phyloP scores from a whole-genome alignment of 1,140 invertebrate species.

The Agrypnia vestita region DNA sequence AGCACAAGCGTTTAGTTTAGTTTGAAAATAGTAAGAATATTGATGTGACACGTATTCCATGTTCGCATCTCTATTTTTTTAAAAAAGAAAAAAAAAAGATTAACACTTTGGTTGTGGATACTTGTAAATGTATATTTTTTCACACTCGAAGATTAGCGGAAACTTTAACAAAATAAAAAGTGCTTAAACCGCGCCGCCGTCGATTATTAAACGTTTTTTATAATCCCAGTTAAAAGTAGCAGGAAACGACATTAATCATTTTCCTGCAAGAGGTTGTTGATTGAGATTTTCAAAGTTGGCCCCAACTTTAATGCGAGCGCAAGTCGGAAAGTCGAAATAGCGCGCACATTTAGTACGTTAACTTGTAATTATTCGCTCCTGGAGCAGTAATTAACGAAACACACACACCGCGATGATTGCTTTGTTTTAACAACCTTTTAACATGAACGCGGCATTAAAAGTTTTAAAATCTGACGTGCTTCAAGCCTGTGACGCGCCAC shows the following conservation, averaged over 20 bases:
- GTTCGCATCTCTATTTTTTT: too few species aligned
- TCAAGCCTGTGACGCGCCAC: conserved; percentile 22
- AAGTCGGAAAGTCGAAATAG: conserved; percentile 1
- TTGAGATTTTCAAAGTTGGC: conserved; percentile 38
- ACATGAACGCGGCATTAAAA: conserved; percentile 50
- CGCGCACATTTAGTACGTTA: background rate
- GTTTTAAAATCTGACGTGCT: conserved; percentile 37
- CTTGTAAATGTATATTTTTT: too few species aligned
- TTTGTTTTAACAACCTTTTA: conserved; percentile 45
- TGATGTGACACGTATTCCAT: too few species aligned
- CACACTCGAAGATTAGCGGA: too few species aligned
- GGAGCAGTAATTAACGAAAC: conserved; percentile 39
- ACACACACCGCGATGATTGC: conserved; percentile 43
- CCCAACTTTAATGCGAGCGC: conserved; percentile 10
- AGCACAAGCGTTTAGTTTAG: too few species aligned
- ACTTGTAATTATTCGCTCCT: conserved; percentile 41
- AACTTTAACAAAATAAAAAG: too few species aligned
- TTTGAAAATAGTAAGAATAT: too few species aligned
- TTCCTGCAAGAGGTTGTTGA: background rate
- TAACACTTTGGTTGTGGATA: too few species aligned
- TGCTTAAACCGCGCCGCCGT: background rate
- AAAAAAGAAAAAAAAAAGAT: too few species aligned
- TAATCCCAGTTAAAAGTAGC: background rate
- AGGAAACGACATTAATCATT: conserved; percentile 10
- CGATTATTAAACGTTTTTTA: conserved; percentile 1